A percentile compares a stretch with the other conserved stretches of the same genome.
Evolutionary conservation across 1,140 invertebrate species (phyloP).

Genomic region (Conus ventricosus): DNA sequence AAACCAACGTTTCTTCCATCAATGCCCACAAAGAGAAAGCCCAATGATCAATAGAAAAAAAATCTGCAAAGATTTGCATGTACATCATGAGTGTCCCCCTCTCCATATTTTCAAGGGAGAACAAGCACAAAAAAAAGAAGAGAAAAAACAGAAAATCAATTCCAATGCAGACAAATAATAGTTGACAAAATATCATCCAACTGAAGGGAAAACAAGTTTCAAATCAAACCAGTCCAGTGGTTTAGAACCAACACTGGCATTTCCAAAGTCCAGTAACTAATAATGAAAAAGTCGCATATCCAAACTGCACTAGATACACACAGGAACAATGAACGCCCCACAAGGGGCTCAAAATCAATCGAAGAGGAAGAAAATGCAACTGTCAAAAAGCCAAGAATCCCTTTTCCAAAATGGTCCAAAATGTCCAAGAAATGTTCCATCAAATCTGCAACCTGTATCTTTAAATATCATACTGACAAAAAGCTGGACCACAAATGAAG

Average conservation of each 20-base stretch:
- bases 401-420: background rate
- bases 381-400: background rate
- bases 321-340: background rate
- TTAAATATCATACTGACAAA: too few species aligned
- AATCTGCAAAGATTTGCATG: background rate
- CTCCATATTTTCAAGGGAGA: background rate
- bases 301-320: background rate
- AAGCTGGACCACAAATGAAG: too few species aligned
- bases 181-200: background rate
- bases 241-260: background rate
- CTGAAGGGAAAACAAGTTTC: background rate
- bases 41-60: background rate
- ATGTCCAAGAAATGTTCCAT: background rate
- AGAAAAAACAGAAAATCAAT: slow-evolving; percentile 14
- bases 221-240: background rate
- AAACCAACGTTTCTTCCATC: too few species aligned
- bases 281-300: background rate
- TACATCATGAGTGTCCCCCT: background rate
- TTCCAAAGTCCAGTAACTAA: background rate
- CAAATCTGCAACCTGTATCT: background rate
- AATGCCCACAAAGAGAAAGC: too few species aligned
- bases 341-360: background rate
- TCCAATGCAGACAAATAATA: slow-evolving; percentile 14
- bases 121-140: background rate
- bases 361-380: slow-evolving; percentile 13